Evolutionary conservation across 2,113 vertebrate species (phyloP).

Genomic region (Aldabrachelys gigantea): DNA sequence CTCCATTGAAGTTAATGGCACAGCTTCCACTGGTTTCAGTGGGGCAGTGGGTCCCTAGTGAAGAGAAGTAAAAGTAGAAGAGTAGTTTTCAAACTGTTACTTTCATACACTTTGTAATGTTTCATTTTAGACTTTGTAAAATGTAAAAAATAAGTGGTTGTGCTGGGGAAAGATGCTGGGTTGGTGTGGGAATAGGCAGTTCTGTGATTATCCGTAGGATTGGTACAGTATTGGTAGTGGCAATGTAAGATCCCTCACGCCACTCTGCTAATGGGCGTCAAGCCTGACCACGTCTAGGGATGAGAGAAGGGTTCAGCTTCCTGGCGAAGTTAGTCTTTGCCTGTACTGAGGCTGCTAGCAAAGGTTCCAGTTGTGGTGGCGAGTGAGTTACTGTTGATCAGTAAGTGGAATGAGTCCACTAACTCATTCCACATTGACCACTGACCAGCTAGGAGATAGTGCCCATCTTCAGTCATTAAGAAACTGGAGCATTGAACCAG

Average conservation of each 20-base stretch:
- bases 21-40: neutral
- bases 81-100: neutral
- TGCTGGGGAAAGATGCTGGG: neutral
- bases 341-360: neutral
- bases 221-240: neutral
- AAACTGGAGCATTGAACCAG: neutral
- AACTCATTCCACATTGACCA: neutral
- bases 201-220: neutral
- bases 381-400: neutral
- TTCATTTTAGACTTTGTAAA: neutral
- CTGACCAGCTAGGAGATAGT: neutral
- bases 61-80: neutral
- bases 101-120: neutral
- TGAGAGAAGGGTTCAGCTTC: neutral
- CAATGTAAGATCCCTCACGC: neutral
- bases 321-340: neutral
- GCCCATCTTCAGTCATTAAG: too few species aligned
- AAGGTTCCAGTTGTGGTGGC: neutral
- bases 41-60: neutral
- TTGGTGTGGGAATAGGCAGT: neutral
- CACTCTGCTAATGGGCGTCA: neutral
- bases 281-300: neutral
- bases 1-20: neutral
- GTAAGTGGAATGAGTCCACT: slow-evolving; percentile 19
- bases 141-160: neutral